Conservation (phyloP, 1,140 invertebrate genomes). For the Subanguina moxae region DNA sequence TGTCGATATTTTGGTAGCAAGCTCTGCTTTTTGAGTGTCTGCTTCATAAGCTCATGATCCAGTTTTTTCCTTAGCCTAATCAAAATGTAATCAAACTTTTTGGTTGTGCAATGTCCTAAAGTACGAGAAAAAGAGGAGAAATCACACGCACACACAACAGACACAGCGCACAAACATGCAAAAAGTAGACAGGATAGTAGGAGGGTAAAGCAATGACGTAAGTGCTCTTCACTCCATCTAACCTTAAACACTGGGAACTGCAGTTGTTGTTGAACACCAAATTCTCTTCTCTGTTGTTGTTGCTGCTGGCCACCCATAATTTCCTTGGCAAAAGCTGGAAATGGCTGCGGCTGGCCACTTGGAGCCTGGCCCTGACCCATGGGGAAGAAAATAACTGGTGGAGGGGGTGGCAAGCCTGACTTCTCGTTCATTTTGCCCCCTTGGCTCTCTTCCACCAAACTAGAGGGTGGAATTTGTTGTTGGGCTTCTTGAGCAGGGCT, state of each 20-base stretch:
- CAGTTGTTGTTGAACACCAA: background rate
- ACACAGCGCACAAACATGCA: too few species aligned
- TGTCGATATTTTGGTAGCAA: too few species aligned
- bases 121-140: background rate
- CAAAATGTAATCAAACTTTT: too few species aligned
- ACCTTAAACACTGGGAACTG: slow-evolving; percentile 10
- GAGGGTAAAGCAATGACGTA: background rate
- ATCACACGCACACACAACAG: too few species aligned
- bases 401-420: slow-evolving; percentile 7
- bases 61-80: too few species aligned
- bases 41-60: too few species aligned
- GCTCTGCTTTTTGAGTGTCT: too few species aligned
- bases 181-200: too few species aligned
- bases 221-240: background rate
- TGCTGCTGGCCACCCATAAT: background rate
- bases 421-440: background rate
- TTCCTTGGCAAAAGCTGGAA: slow-evolving; percentile 8
- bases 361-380: slow-evolving; percentile 11
- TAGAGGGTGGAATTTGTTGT: background rate
- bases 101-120: too few species aligned
- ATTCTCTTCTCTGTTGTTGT: background rate
- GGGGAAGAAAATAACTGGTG: slow-evolving; percentile 7
- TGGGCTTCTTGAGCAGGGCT: background rate
- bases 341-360: slow-evolving; percentile 18
- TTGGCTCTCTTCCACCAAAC: background rate